Evolutionary conservation across 2,888 invertebrate species (phyloP).

Genomic region (Himalopsyche japonica): DNA sequence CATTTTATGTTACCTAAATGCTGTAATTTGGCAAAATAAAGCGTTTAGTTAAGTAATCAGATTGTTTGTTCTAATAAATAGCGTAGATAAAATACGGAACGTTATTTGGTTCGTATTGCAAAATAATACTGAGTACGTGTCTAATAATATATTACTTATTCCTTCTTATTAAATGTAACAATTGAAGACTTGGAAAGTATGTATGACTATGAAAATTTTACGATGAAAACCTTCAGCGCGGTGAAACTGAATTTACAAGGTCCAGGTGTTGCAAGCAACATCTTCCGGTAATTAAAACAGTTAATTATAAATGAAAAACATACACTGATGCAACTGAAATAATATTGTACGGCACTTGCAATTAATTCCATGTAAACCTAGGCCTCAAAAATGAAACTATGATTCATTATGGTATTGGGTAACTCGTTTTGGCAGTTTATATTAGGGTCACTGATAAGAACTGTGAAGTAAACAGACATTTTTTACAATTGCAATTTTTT

Average conservation of each 20-base stretch:
- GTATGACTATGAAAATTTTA: not conserved
- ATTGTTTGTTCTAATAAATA: too few species aligned
- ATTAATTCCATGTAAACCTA: conserved; percentile 7
- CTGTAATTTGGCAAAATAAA: too few species aligned
- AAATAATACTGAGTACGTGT: not conserved
- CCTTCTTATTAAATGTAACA: not conserved
- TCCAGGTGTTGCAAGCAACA: conserved; percentile 14
- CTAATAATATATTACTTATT: not conserved
- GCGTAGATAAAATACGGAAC: too few species aligned
- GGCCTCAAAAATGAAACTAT: not conserved
- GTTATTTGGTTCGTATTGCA: not conserved
- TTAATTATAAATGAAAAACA: conserved; percentile 16
- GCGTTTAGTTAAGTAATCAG: too few species aligned
- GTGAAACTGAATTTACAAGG: conserved; percentile 28
- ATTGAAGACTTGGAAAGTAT: not conserved
- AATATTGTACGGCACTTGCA: not conserved
- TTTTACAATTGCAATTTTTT: not conserved
- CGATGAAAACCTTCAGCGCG: not conserved
- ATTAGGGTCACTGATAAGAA: not conserved
- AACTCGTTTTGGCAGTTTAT: not conserved
- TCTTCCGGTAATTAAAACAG: conserved; percentile 38
- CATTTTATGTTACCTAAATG: too few species aligned
- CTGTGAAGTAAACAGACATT: not conserved
- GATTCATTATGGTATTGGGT: not conserved
- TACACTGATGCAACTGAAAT: conserved; percentile 8